Evolutionary conservation across 2,113 vertebrate genomes (phyloP).

Genomic region (Synchiropus splendidus): DNA sequence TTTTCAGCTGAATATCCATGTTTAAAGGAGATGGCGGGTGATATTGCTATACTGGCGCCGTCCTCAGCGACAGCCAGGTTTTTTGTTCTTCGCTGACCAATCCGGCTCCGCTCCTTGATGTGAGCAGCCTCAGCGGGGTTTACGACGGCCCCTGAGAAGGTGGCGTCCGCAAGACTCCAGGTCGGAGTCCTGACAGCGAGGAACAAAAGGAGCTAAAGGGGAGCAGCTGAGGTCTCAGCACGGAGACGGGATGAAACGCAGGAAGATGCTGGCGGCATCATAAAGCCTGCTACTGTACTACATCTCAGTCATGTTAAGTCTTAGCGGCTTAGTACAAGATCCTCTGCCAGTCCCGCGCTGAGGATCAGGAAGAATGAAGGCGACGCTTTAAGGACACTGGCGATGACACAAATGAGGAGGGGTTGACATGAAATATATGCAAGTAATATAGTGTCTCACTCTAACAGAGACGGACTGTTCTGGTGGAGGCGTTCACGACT

Average conservation of each 20-base stretch:
- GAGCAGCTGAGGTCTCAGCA: conserved; percentile 2
- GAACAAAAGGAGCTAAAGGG: not conserved
- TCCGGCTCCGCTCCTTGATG: conserved; percentile 5
- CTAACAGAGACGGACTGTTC: conserved; percentile 2
- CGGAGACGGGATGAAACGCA: conserved; percentile 6
- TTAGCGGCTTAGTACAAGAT: not conserved
- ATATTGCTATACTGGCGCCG: too few relatives aligned
- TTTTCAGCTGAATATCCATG: too few relatives aligned
- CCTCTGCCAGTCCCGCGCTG: not conserved
- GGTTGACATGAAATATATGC: conserved; percentile 1
- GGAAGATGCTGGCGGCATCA: conserved; percentile 3
- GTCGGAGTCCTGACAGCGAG: too few relatives aligned
- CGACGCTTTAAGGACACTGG: not conserved
- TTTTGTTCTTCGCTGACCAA: too few relatives aligned
- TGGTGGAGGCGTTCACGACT: too few relatives aligned
- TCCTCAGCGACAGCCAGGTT: too few relatives aligned
- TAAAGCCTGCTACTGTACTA: not conserved
- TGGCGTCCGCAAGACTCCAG: not conserved
- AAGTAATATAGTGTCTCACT: conserved; percentile 8
- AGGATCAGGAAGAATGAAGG: not conserved
- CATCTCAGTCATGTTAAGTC: not conserved
- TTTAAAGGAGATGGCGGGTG: too few relatives aligned
- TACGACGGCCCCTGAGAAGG: conserved; percentile 6
- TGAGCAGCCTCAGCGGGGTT: conserved; percentile 6
- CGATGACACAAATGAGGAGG: conserved; percentile 1